Base-by-base conservation (phyloP, 2,113 vertebrate species). In the Clupea harengus region DNA sequence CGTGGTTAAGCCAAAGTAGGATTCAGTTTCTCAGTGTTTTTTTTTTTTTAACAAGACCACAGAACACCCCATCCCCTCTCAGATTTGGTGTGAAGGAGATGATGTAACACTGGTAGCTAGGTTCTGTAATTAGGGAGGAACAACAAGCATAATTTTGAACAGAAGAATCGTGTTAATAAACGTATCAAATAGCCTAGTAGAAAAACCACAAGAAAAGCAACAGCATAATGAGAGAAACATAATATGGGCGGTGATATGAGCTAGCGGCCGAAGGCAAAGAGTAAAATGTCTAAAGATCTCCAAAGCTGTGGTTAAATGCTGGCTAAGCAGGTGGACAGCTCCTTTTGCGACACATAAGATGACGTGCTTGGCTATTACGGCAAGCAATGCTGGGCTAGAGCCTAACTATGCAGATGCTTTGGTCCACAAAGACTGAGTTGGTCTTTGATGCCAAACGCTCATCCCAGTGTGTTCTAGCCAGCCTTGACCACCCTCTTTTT, bases 101-200 rank as follows among this genome's bases (percentile, higher is more conserved):
- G 72, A 78, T 78, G 72, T 39, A 78, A 78, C 28, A 78, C 28
- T 32, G 72, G 72, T 78, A 5, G 72, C 72, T 78, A 44, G 32
- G 72, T 78, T 78, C 72, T 78, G 72, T 39, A 78, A 78, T 78
- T 78, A 78, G 72, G 39, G 13, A 32, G 13, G 72, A 78, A 78
- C 72, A 78, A 78, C 39, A 78, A 39, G 72, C 28, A 3, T 39
- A 78, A 78, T 72, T 72, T 72, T 25, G 25, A 72, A 32, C 28
- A 78, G 32, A 44, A 5, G 32, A 78, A 78, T 39, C 72, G 39
- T 78, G 32, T 32, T 39, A 39, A 78, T 28, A 28, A 78, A 78
- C 72, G 39, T 78, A 15, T 78, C 72, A 32, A 78, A 78, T 39
- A 39, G 72, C 72, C 72, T 44, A 13, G 72, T 78, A 78, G 28